phyloP scores from a whole-genome alignment of 2,113 vertebrate genomes.

The Anser brachyrhynchus region DNA sequence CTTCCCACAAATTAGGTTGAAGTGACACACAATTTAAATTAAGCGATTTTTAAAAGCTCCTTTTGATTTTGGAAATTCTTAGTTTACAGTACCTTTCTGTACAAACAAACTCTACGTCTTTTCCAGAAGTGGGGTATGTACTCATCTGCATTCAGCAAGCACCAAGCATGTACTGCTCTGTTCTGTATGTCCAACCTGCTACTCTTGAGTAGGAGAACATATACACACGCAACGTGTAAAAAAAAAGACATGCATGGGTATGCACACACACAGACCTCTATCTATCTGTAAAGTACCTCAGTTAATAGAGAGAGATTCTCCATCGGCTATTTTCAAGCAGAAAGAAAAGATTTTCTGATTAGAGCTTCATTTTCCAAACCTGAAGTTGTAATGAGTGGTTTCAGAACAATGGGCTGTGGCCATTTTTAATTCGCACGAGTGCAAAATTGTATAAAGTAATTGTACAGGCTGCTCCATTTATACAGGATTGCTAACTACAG shows the following conservation, averaged over 20 bases:
- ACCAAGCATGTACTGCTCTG: rapidly evolving
- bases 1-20: conserved; percentile 62
- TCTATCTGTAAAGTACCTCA: neutral
- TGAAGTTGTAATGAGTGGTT: neutral
- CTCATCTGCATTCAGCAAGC: neutral
- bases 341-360: neutral
- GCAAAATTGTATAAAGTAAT: neutral
- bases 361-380: conserved; percentile 29
- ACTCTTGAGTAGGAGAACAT: neutral
- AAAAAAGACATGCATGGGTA: rapidly evolving
- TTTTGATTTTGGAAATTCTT: conserved; percentile 58
- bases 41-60: conserved; percentile 64
- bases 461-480: neutral
- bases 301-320: neutral
- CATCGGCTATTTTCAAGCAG: neutral
- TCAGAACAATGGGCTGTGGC: conserved; percentile 27
- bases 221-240: rapidly evolving
- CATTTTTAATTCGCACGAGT: conserved; percentile 48
- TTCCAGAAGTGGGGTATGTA: neutral
- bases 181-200: neutral
- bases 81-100: neutral
- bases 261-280: neutral
- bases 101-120: neutral
- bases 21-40: conserved; percentile 44
- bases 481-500: neutral